phyloP scores from a whole-genome alignment of 2,113 vertebrate species.

The Otus sunia region DNA sequence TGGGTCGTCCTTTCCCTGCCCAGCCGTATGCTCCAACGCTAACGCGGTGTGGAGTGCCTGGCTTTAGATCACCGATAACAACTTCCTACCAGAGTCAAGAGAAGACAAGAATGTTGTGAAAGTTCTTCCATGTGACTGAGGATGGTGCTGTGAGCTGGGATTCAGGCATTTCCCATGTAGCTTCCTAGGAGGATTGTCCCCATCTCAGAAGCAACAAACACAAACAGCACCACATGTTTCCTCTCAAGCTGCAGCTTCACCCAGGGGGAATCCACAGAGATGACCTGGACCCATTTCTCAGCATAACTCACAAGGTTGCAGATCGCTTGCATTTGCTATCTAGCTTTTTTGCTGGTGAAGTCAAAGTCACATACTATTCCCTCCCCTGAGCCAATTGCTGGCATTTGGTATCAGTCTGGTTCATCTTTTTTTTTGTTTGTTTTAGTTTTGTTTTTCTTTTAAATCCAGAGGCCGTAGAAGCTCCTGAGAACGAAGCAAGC shows the following conservation, averaged over 20 bases:
- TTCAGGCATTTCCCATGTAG: background rate
- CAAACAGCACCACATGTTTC: conserved; percentile 8
- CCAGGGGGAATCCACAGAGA: background rate
- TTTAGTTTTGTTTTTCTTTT: background rate
- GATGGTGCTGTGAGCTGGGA: background rate
- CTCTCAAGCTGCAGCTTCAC: background rate
- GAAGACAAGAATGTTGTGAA: background rate
- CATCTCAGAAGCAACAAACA: background rate
- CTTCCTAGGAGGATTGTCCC: background rate
- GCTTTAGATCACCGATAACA: conserved; percentile 80
- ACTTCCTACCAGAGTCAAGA: conserved; percentile 79
- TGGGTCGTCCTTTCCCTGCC: conserved; percentile 86
- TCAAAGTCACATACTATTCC: background rate
- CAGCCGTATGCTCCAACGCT: conserved; percentile 85
- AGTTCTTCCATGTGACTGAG: background rate
- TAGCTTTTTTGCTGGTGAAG: background rate
- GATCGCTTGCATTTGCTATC: background rate
- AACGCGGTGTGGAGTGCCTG: conserved; percentile 84
- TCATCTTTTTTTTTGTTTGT: background rate
- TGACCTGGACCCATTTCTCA: background rate
- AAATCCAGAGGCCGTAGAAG: background rate
- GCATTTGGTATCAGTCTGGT: background rate
- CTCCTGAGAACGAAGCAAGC: background rate
- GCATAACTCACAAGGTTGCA: background rate
- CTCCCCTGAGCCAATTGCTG: background rate